Evolutionary conservation across 2,888 invertebrate species (phyloP).

Genomic region (Macrophya alboannulata): DNA sequence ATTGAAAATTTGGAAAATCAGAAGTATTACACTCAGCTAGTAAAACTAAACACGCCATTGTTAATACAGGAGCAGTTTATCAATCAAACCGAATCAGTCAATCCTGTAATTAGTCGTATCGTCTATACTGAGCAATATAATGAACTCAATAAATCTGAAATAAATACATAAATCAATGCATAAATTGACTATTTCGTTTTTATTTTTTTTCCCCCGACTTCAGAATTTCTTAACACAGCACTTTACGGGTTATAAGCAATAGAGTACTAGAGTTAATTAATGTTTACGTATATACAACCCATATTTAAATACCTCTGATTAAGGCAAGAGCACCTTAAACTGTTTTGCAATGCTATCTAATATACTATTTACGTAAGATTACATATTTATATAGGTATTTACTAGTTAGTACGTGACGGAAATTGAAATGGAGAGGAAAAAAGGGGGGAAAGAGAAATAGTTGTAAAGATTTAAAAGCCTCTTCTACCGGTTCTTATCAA

Average conservation of each 20-base stretch:
- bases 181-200: not conserved
- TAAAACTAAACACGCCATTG: no score
- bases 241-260: not conserved
- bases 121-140: no score
- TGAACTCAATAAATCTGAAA: no score
- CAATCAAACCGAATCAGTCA: no score
- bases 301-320: not conserved
- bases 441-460: not conserved
- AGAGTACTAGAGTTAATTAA: not conserved
- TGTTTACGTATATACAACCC: slow-evolving; percentile 18
- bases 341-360: not conserved
- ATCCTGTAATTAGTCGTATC: no score
- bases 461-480: not conserved
- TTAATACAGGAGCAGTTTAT: no score
- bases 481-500: not conserved
- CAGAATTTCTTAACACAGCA: not conserved
- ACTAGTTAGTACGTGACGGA: not conserved
- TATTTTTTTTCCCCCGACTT: not conserved
- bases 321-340: not conserved
- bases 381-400: not conserved
- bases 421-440: not conserved
- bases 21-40: no score
- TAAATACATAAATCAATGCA: no score
- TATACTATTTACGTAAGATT: slow-evolving; percentile 3
- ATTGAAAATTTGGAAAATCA: no score